These are phyloP conservation scores for Anthophora plumipes DNA, from an alignment of 2,888 invertebrate genomes.

Conservation along the genomic window DNA sequence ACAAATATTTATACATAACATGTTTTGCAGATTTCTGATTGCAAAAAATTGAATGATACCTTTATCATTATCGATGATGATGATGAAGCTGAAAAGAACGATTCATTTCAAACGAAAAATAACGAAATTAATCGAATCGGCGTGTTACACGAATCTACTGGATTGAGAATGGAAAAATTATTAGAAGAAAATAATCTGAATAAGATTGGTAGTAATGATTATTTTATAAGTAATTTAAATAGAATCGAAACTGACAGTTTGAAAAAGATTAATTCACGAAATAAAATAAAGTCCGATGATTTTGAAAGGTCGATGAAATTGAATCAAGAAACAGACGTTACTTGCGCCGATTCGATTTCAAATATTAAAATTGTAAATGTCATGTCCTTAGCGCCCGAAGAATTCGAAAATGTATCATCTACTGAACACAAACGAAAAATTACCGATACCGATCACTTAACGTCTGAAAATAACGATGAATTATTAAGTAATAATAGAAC, in stretches of 20 bases:
- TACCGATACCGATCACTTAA: background rate
- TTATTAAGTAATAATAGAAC: background rate
- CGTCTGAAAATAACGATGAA: background rate
- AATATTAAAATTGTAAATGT: conserved; percentile 78
- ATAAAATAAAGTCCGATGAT: background rate
- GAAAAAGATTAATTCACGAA: background rate
- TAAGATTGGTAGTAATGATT: background rate
- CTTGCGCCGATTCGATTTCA: conserved; percentile 43
- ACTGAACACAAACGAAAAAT: background rate
- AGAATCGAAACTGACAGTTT: background rate
- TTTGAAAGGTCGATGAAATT: background rate
- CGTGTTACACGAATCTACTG: background rate
- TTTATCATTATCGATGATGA: background rate
- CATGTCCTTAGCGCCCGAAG: conserved; percentile 75
- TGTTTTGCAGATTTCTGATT: conserved; percentile 32
- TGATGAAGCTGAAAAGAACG: background rate
- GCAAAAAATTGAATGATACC: background rate
- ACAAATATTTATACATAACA: background rate
- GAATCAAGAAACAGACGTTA: background rate
- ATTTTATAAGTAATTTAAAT: conserved; percentile 1
- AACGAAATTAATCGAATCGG: background rate
- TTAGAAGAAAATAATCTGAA: background rate
- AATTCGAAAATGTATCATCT: conserved; percentile 68
- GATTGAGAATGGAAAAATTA: background rate
- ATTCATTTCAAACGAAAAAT: background rate